Conservation (phyloP, 2,113 vertebrate species). For the Nycticryphes semicollaris region DNA sequence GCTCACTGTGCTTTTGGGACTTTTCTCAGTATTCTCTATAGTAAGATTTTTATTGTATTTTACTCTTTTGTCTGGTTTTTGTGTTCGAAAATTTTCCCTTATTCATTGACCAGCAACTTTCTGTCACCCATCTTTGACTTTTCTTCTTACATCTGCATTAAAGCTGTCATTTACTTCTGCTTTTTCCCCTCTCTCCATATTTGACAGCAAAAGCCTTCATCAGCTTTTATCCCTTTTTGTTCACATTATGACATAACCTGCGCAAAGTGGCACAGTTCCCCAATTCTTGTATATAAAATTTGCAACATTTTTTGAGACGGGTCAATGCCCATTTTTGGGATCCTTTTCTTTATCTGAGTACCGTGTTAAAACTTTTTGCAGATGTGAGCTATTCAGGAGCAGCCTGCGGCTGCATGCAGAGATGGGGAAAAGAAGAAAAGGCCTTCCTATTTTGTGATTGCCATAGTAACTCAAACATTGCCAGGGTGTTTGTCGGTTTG, state of each 20-base stretch:
- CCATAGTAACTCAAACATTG: constrained; percentile 96
- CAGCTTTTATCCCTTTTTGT: constrained; percentile 85
- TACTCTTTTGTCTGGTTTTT: constrained; percentile 85
- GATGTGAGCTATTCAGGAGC: constrained; percentile 97
- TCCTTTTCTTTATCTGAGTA: constrained; percentile 89
- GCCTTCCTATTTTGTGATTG: constrained; percentile 88
- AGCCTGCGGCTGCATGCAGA: constrained; percentile 93
- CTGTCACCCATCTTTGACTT: constrained; percentile 87
- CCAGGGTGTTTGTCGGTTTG: constrained; percentile 81
- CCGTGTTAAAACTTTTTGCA: constrained; percentile 95
- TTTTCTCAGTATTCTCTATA: constrained; percentile 88
- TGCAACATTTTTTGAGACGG: constrained; percentile 95
- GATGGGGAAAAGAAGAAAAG: constrained; percentile 88
- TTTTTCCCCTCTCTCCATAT: constrained; percentile 74
- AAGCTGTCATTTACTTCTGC: constrained; percentile 84
- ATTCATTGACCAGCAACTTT: constrained; percentile 86
- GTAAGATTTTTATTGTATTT: constrained; percentile 85
- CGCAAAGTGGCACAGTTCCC: constrained; percentile 84
- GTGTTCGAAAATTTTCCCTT: constrained; percentile 81
- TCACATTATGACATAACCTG: constrained; percentile 89
- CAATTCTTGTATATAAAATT: constrained; percentile 89
- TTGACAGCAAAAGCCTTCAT: constrained; percentile 83
- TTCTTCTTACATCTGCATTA: constrained; percentile 84
- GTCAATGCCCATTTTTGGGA: constrained; percentile 96
- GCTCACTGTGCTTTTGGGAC: constrained; percentile 83